These are phyloP conservation scores for Trimorus sp. DNA, from an alignment of 2,888 invertebrate species.

Conservation along the genomic window DNA sequence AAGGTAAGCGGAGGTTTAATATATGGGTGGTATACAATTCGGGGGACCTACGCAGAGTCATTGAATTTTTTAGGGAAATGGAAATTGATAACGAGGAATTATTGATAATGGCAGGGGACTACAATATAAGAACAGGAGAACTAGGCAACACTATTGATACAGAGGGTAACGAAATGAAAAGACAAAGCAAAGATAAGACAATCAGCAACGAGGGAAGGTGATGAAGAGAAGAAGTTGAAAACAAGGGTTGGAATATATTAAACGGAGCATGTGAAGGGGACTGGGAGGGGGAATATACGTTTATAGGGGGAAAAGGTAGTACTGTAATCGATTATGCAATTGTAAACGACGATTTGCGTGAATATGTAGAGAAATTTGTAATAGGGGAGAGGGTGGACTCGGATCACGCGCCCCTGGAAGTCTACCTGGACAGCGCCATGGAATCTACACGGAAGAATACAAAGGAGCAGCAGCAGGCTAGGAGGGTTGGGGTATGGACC, in stretches of 20 bases:
- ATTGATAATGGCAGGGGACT: constrained; percentile 48
- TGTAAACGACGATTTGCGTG: constrained; percentile 20
- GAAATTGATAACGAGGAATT: neutral
- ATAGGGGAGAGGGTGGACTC: constrained; percentile 50
- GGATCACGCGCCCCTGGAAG: constrained; percentile 51
- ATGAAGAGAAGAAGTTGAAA: constrained; percentile 40
- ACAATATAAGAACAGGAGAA: constrained; percentile 46
- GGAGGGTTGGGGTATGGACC: neutral
- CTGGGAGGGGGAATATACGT: constrained; percentile 62
- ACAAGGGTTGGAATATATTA: constrained; percentile 56
- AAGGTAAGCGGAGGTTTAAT: neutral
- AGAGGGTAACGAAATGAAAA: constrained; percentile 5
- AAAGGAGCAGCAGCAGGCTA: constrained; percentile 2
- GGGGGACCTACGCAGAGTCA: neutral
- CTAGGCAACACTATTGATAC: constrained; percentile 25
- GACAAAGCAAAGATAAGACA: constrained; percentile 31
- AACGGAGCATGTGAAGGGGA: constrained; percentile 58
- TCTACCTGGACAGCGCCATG: neutral
- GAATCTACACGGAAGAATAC: no score
- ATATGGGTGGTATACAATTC: neutral
- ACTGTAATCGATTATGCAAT: constrained; percentile 64
- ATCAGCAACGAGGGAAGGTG: constrained; percentile 36
- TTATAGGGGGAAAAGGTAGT: constrained; percentile 44
- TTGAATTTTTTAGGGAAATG: neutral
- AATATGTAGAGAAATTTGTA: constrained; percentile 6